Evolutionary conservation across 2,113 vertebrate species (phyloP).

Genomic region (Salvelinus sp.): DNA sequence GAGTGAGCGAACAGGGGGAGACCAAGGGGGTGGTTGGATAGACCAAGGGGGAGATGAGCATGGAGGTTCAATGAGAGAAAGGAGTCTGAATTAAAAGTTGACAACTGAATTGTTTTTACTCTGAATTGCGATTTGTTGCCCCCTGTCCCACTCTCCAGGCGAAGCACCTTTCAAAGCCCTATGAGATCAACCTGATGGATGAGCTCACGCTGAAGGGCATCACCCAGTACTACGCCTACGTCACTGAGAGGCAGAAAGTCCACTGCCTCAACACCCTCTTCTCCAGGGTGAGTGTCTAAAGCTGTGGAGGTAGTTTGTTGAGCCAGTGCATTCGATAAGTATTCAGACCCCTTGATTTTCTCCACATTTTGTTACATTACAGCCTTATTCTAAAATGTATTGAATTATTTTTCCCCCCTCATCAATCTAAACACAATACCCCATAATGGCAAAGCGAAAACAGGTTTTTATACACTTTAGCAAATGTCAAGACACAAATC

Average conservation of each 20-base stretch:
- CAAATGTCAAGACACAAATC: no score
- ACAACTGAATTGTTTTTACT: neutral
- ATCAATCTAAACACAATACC: no score
- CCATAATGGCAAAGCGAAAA: no score
- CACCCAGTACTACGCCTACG: slow-evolving; percentile 75
- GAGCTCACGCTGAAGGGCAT: slow-evolving; percentile 75
- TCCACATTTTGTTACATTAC: no score
- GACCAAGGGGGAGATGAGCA: neutral
- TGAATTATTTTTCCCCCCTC: no score
- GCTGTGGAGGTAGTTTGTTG: no score
- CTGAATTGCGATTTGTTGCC: neutral
- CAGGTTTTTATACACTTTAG: no score
- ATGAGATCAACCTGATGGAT: slow-evolving; percentile 78
- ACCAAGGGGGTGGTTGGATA: no score
- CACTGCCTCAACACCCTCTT: slow-evolving; percentile 77
- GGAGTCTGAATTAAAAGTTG: neutral
- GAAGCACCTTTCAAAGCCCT: slow-evolving; percentile 71
- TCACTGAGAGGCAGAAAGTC: slow-evolving; percentile 74
- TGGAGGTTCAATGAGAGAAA: neutral
- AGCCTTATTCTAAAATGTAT: no score
- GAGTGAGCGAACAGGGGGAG: no score
- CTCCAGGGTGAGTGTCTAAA: slow-evolving; percentile 59
- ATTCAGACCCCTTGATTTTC: no score
- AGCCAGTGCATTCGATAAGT: no score
- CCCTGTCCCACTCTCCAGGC: slow-evolving; percentile 34